Evolutionary conservation across 1,140 invertebrate species (phyloP).

Genomic region (Apis florea): DNA sequence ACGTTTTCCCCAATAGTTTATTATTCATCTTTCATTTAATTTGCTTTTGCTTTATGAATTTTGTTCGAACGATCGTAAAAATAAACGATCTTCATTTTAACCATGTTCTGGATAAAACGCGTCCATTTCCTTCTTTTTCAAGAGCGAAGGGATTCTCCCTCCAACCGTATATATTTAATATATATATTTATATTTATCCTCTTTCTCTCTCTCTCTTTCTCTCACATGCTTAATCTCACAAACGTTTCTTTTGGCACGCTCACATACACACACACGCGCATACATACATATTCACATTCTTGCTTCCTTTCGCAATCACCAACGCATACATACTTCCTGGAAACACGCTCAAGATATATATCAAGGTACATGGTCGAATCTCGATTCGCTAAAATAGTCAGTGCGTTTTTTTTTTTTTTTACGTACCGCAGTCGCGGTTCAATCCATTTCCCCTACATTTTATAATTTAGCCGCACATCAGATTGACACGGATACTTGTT

Average conservation of each 20-base stretch:
- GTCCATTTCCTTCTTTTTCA: slow-evolving; percentile 33
- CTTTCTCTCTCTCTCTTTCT: neutral
- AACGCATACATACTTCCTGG: slow-evolving; percentile 24
- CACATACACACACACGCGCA: slow-evolving; percentile 34
- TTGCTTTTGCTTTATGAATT: neutral
- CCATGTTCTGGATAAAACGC: slow-evolving; percentile 41
- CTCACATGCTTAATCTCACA: neutral
- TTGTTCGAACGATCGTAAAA: neutral
- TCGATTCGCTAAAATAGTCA: slow-evolving; percentile 76
- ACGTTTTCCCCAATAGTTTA: slow-evolving; percentile 17
- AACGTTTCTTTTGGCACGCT: slow-evolving; percentile 35
- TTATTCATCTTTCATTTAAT: neutral
- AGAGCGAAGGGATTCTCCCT: slow-evolving; percentile 46
- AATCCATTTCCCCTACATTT: slow-evolving; percentile 27
- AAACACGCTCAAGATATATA: slow-evolving; percentile 59
- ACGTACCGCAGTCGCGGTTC: slow-evolving; percentile 60
- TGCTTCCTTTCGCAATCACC: slow-evolving; percentile 5
- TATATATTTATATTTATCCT: slow-evolving; percentile 37
- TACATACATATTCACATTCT: slow-evolving; percentile 11
- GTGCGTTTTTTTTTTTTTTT: slow-evolving; percentile 66
- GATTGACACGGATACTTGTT: slow-evolving; percentile 1
- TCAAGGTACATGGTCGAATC: slow-evolving; percentile 69
- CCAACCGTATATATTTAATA: slow-evolving; percentile 36
- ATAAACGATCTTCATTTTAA: neutral
- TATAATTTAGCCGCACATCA: slow-evolving; percentile 16